These are phyloP conservation scores for Nudaria mundana DNA, from an alignment of 2,888 invertebrate species.

Conservation along the genomic window DNA sequence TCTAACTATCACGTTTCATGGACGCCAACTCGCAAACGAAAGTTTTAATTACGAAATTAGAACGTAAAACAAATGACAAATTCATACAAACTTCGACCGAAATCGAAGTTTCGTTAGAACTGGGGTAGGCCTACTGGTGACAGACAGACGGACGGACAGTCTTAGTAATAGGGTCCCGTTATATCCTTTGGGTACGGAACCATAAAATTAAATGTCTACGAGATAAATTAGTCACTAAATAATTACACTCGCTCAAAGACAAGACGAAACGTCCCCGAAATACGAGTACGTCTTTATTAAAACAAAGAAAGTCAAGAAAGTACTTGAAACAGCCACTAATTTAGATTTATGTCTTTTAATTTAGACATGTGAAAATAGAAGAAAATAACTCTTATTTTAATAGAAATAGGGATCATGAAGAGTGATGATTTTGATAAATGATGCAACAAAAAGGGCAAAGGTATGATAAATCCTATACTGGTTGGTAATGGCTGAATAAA, in stretches of 20 bases:
- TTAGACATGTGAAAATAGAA: not conserved
- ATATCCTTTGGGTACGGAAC: too few relatives aligned
- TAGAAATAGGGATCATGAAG: slow-evolving; percentile 6
- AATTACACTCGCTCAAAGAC: slow-evolving; percentile 27
- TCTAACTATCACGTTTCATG: too few relatives aligned
- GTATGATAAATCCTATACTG: slow-evolving; percentile 7
- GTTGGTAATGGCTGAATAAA: too few relatives aligned
- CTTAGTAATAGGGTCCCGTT: too few relatives aligned
- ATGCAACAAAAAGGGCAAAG: slow-evolving; percentile 6
- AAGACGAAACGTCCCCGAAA: slow-evolving; percentile 28
- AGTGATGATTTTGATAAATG: slow-evolving; percentile 8
- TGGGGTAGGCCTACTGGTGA: too few relatives aligned
- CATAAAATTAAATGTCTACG: too few relatives aligned
- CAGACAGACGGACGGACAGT: too few relatives aligned
- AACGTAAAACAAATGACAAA: too few relatives aligned
- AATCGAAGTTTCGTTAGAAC: too few relatives aligned
- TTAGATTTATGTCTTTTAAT: slow-evolving; percentile 46
- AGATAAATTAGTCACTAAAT: slow-evolving; percentile 31
- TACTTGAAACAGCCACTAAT: slow-evolving; percentile 50
- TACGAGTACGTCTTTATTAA: slow-evolving; percentile 32
- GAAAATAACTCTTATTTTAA: slow-evolving; percentile 4
- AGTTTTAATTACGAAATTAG: too few relatives aligned
- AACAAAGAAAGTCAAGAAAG: slow-evolving; percentile 63
- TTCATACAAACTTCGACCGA: too few relatives aligned
- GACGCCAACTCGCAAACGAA: too few relatives aligned